Percentiles rank a stretch among this genome's conserved stretches.
Evolutionary conservation across 2,888 invertebrate species (phyloP).

Genomic region (Galeruca laticollis): DNA sequence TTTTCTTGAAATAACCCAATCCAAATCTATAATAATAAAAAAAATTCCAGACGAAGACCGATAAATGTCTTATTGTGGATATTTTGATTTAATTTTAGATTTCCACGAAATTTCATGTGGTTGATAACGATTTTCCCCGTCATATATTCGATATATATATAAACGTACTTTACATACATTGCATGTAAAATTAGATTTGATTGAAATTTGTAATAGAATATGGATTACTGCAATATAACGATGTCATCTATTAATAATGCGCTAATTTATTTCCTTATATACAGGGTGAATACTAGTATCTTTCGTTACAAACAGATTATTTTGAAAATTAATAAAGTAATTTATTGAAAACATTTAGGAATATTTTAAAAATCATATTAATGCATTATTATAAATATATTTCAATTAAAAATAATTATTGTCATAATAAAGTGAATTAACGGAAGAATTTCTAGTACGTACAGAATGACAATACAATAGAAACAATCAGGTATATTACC

Average conservation of each 20-base stretch:
- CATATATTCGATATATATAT: conserved; percentile 7
- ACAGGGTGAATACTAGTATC: not conserved
- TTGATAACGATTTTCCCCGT: conserved; percentile 32
- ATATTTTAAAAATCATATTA: too few relatives aligned
- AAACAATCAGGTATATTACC: conserved; percentile 67
- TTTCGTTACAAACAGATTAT: too few relatives aligned
- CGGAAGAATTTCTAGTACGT: not conserved
- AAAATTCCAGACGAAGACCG: conserved; percentile 1
- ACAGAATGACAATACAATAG: not conserved
- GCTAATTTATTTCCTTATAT: too few relatives aligned
- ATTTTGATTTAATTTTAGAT: conserved; percentile 42
- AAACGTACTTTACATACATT: conserved; percentile 9
- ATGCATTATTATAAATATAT: not conserved
- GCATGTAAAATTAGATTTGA: conserved; percentile 1
- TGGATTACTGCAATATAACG: conserved; percentile 2
- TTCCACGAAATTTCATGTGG: conserved; percentile 39
- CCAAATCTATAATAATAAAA: not conserved
- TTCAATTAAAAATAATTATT: not conserved
- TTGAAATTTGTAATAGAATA: conserved; percentile 2
- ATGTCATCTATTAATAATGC: not conserved
- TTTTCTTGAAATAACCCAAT: not conserved
- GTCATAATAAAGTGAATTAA: not conserved
- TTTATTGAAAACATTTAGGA: too few relatives aligned
- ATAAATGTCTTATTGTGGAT: conserved; percentile 35
- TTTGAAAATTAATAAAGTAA: too few relatives aligned